These are phyloP conservation scores for Crocuta crocuta DNA, from an alignment of 2,113 vertebrate genomes.

Conservation along the genomic window DNA sequence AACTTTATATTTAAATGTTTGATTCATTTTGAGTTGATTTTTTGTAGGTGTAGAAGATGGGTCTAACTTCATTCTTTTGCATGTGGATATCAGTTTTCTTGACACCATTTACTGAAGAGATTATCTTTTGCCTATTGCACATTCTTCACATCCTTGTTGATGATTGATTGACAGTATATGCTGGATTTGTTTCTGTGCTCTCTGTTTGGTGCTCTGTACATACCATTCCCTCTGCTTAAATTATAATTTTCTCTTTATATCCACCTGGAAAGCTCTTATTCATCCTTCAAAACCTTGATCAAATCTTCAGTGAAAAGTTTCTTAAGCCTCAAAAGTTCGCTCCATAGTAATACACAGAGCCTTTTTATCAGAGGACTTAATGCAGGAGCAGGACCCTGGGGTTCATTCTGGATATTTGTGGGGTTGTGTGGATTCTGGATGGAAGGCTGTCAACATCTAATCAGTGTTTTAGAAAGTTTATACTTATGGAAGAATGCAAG, in stretches of 20 bases:
- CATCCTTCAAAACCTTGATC: constrained; percentile 17
- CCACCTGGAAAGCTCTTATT: background rate
- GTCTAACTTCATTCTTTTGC: background rate
- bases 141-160: background rate
- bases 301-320: constrained; percentile 29
- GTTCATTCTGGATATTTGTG: background rate
- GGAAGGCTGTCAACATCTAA: background rate
- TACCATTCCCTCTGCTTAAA: background rate
- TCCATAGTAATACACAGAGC: background rate
- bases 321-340: background rate
- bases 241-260: background rate
- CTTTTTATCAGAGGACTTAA: constrained; percentile 7
- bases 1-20: background rate
- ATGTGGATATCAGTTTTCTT: background rate
- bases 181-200: background rate
- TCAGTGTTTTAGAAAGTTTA: constrained; percentile 32
- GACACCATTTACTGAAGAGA: background rate
- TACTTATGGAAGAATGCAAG: background rate
- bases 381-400: background rate
- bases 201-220: background rate
- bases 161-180: background rate
- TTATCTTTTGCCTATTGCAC: background rate
- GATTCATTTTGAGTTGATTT: background rate
- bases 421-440: background rate
- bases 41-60: background rate